Evolutionary conservation across 2,797 vertebrate genomes (phyloP), one percentile per base, ranked within the genome.

Genomic region (Lophotriccus pileatus): DNA sequence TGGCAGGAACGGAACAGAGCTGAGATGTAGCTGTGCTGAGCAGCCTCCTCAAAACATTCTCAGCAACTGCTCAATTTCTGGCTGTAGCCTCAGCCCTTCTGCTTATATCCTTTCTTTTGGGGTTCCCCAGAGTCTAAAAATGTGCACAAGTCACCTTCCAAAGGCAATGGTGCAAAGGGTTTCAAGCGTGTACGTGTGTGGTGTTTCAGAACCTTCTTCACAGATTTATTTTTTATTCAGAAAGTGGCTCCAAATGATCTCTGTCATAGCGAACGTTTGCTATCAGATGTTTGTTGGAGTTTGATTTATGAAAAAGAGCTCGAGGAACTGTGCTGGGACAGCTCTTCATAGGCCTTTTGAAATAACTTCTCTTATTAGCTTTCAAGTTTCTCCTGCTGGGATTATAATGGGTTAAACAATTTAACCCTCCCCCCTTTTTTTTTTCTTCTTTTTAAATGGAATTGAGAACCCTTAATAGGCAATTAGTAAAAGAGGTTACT

Each of bases 401-500:
- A 70, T 92, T 64, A 15, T 83, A 83, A 60, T 83, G 70, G 87
- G 82, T 91, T 94, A 96, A 92, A 83, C 34, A 52, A 63, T 60
- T 73, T 69, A 44, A 67, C 92, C 6, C 5, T n/a, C 39, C 44
- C 3, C n/a, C 49, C 47, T 63, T 5, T 46, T n/a, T n/a, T 50
- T 24, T 66, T 67, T 55, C 53, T 53, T 41, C 55, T 73, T 73
- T 32, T 25, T 18, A 6, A 37, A 36, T 52, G 13, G 56, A 80
- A 70, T 56, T 85, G 72, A 91, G 64, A 80, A 39, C 34, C 7
- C 23, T 58, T 75, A 78, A 36, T 24, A 73, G 36, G 24, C 0
- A 1, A 79, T 81, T 62, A 90, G 36, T 76, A 78, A 55, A 83
- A 83, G 46, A 50, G n/a, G 43, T 58, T 81, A 43, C 53, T 78